phyloP scores from a whole-genome alignment of 2,888 invertebrate genomes.

The Ophonus ardosiacus region DNA sequence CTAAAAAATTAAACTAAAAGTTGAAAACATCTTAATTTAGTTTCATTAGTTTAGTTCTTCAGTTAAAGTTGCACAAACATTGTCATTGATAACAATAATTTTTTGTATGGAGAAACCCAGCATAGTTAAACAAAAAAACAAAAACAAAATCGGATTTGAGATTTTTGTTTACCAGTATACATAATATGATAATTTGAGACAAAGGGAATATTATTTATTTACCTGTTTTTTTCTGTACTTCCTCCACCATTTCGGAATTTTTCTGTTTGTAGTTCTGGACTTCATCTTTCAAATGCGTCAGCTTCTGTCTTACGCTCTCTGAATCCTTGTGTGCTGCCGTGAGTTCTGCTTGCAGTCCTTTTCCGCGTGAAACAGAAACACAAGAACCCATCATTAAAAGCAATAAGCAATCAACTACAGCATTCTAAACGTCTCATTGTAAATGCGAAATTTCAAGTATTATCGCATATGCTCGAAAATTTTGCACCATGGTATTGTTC shows the following conservation, averaged over 20 bases:
- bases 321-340: conserved; percentile 83
- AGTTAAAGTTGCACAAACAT: too few relatives aligned
- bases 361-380: conserved; percentile 60
- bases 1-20: too few relatives aligned
- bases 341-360: conserved; percentile 82
- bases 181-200: background rate
- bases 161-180: too few relatives aligned
- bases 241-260: conserved; percentile 79
- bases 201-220: conserved; percentile 31
- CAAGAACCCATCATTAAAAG: conserved; percentile 66
- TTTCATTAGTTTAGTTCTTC: too few relatives aligned
- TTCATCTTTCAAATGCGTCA: conserved; percentile 81
- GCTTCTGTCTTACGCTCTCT: conserved; percentile 79
- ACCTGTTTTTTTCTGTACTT: conserved; percentile 80
- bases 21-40: too few relatives aligned
- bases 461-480: conserved; percentile 6
- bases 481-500: conserved; percentile 22
- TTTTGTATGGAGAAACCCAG: too few relatives aligned
- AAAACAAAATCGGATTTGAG: too few relatives aligned
- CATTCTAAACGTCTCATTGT: conserved; percentile 10
- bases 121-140: too few relatives aligned
- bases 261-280: conserved; percentile 79
- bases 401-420: background rate
- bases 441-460: conserved; percentile 3
- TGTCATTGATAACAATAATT: too few relatives aligned